Conservation (phyloP, 2,797 vertebrate genomes). For the Scolopax rusticola region DNA sequence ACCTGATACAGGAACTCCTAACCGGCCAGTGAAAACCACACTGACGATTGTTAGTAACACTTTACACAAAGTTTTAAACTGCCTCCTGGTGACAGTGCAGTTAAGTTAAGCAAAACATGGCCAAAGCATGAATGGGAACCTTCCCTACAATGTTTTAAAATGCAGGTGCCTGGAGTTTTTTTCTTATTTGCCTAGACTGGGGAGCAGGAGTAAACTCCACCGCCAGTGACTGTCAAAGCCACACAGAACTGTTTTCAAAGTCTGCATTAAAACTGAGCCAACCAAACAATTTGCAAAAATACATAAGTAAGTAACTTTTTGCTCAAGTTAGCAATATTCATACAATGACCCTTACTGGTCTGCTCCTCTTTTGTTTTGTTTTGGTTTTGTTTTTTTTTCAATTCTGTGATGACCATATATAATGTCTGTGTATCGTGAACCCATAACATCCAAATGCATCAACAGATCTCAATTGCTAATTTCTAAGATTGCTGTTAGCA, state of each 20-base stretch:
- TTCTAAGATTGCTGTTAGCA: neutral
- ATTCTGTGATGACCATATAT: neutral
- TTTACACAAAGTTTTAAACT: neutral
- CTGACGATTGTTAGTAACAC: neutral
- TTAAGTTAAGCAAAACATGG: neutral
- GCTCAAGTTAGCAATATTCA: neutral
- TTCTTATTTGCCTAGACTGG: neutral
- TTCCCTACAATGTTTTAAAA: neutral
- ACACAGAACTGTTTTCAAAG: neutral
- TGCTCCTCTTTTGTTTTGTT: neutral
- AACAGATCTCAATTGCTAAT: neutral
- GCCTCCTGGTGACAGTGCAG: neutral
- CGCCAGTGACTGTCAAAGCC: neutral
- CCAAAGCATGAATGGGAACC: neutral
- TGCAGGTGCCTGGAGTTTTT: neutral
- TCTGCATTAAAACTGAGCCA: neutral
- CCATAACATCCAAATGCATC: neutral
- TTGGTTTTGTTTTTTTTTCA: too few relatives aligned
- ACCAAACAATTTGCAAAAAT: neutral
- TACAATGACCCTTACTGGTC: neutral
- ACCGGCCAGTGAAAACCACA: neutral
- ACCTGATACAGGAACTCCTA: neutral
- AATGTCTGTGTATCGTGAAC: neutral
- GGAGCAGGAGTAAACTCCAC: neutral
- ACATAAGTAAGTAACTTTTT: neutral